Base-by-base conservation (phyloP, 2,113 vertebrate species). In the Anser brachyrhynchus region DNA sequence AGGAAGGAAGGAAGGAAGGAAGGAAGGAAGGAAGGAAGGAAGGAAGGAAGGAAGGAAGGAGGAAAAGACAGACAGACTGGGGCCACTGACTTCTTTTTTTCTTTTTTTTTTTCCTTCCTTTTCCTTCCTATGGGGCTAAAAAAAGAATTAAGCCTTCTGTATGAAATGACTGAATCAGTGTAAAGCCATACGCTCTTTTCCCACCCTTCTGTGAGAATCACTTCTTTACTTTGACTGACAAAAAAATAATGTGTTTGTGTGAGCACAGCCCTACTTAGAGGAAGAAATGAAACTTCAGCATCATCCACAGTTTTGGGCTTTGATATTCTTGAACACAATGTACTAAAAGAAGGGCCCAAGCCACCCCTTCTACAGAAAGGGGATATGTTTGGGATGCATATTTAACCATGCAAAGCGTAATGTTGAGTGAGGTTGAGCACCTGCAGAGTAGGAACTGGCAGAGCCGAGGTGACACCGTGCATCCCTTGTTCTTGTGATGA, bases 131-230 rank as follows among this genome's bases (percentile, higher is more conserved):
- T 78, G 46, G 41, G 52, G 25, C 61, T 90, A 62, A 67, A 87
- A 80, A 75, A 20, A 81, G 17, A 76, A 73, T 72, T 72, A 82
- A 87, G 31, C 71, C 28, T 84, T 75, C 41, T 18, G 16, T 52
- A 84, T 35, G 29, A 76, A 83, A 89, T 61, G 31, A 70, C 69
- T 66, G 59, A 80, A 70, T 91, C 39, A 70, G 71, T 80, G 79
- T 83, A 83, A 88, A 88, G 61, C 67, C 54, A 33, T 35, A 35
- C 20, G 52, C 8, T 59, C 91, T 87, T 76, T n/a, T 88, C 64
- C 79, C 58, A 52, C 44, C 25, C 33, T 54, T 80, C 79, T 49
- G 54, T 23, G 37, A 58, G 58, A 93, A 93, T 43, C 46, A 33
- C 46, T 93, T 65, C 69, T 43, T 70, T 69, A 33, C 51, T 90